These are phyloP conservation scores for Sisor rabdophorus DNA, from an alignment of 2,113 vertebrate species.

Conservation along the genomic window DNA sequence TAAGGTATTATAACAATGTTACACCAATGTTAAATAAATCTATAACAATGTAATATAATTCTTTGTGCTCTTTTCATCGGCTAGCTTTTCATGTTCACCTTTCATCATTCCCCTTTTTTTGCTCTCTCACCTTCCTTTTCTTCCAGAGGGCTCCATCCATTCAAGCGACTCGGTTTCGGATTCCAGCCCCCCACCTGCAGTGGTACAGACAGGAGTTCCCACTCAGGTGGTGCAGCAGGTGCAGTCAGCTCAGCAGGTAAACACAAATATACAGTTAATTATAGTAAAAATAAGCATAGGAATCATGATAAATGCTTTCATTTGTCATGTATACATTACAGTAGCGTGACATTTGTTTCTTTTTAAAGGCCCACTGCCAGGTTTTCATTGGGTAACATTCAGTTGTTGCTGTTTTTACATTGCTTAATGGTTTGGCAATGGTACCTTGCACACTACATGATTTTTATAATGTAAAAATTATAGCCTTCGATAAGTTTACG, in stretches of 20 bases:
- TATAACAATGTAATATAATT: background rate
- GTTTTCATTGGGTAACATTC: too few relatives aligned
- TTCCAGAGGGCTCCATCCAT: slow-evolving; percentile 82
- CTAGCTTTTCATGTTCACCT: too few relatives aligned
- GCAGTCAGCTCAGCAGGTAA: slow-evolving; percentile 82
- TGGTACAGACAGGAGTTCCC: slow-evolving; percentile 82
- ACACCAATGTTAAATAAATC: background rate
- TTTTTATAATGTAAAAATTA: too few relatives aligned
- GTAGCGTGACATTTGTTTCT: too few relatives aligned
- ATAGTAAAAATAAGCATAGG: background rate
- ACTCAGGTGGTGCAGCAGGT: slow-evolving; percentile 90
- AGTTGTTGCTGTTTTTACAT: too few relatives aligned
- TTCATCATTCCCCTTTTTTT: too few relatives aligned
- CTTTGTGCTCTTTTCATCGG: too few relatives aligned
- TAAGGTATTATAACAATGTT: background rate
- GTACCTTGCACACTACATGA: too few relatives aligned
- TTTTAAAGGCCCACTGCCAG: too few relatives aligned
- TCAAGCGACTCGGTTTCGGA: slow-evolving; percentile 83
- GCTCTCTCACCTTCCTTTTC: background rate
- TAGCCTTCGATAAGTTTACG: too few relatives aligned
- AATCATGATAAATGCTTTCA: background rate
- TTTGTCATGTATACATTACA: too few relatives aligned
- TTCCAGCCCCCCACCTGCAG: slow-evolving; percentile 78
- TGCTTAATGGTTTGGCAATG: too few relatives aligned
- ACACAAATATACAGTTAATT: background rate